phyloP scores from a whole-genome alignment of 2,888 invertebrate genomes.

The Nomada lathburiana region DNA sequence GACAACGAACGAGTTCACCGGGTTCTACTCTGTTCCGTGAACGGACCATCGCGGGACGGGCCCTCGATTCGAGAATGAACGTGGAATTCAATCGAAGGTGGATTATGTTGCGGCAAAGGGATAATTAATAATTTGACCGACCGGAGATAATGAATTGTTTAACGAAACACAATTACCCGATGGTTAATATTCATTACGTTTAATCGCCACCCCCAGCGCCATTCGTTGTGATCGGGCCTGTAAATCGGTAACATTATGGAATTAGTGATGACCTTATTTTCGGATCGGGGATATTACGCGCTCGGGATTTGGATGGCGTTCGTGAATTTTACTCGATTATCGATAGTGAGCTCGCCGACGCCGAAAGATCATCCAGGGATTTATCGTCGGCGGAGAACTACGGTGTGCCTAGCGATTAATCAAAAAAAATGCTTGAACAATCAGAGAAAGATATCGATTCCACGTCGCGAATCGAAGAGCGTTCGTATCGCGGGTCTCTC shows the following conservation, averaged over 20 bases:
- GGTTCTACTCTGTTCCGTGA: constrained; percentile 24
- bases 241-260: background rate
- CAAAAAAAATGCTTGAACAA: constrained; percentile 77
- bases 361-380: background rate
- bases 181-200: constrained; percentile 12
- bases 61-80: constrained; percentile 15
- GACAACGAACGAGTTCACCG: constrained; percentile 13
- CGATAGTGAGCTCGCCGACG: background rate
- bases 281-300: constrained; percentile 9
- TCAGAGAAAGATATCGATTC: constrained; percentile 63
- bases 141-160: constrained; percentile 2
- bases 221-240: background rate
- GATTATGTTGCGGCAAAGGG: background rate
- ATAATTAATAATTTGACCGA: constrained; percentile 19
- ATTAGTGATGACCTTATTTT: background rate
- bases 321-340: background rate
- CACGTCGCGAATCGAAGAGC: constrained; percentile 13
- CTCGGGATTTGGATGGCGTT: background rate
- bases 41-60: constrained; percentile 1
- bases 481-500: constrained; percentile 40
- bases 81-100: background rate
- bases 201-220: background rate
- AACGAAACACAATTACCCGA: background rate
- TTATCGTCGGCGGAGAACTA: background rate
- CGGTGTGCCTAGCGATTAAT: constrained; percentile 28